Percentiles rank a stretch among this genome's conserved stretches.
Evolutionary conservation across 2,888 invertebrate species (phyloP).

Genomic region (Catocala fraxini): DNA sequence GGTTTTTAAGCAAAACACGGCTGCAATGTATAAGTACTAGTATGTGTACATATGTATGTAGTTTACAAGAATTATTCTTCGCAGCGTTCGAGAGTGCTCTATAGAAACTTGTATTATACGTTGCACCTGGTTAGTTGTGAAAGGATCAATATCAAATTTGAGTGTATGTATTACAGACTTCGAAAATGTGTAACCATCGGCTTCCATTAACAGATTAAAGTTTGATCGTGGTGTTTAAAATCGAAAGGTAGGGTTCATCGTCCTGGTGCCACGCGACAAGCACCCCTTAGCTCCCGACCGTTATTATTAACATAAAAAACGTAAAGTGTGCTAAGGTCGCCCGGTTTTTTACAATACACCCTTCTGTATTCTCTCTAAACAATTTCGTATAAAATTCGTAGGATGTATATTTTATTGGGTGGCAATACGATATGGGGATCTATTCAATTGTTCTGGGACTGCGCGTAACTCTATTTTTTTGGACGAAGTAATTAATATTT

Average conservation of each 20-base stretch:
- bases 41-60: no score
- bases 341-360: constrained; percentile 46
- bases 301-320: constrained; percentile 69
- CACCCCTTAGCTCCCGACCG: constrained; percentile 62
- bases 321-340: constrained; percentile 59
- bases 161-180: background rate
- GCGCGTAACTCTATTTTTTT: constrained; percentile 31
- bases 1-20: no score
- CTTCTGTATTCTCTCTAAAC: constrained; percentile 27
- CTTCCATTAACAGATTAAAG: constrained; percentile 45
- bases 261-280: constrained; percentile 75
- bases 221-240: constrained; percentile 34
- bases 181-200: constrained; percentile 12
- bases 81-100: no score
- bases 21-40: no score
- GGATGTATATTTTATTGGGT: constrained; percentile 49
- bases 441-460: constrained; percentile 24
- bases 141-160: background rate
- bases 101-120: no score
- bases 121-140: background rate
- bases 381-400: constrained; percentile 41
- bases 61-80: no score
- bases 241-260: constrained; percentile 69
- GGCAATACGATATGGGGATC: constrained; percentile 46
- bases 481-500: constrained; percentile 43